Base-by-base conservation (phyloP, 2,113 vertebrate species). In the Cebidichthys violaceus region DNA sequence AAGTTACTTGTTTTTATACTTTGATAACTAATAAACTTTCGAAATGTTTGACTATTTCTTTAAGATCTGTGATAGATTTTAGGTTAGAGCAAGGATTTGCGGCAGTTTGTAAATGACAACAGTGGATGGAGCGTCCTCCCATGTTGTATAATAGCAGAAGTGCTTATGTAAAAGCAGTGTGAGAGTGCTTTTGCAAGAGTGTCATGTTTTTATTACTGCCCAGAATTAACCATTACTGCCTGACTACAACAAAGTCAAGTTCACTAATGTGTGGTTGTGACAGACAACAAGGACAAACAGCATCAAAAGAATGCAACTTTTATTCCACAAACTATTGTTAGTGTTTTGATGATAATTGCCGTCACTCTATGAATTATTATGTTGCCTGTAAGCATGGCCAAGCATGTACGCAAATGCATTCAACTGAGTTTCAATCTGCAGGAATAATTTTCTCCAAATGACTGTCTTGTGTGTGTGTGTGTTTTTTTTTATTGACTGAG, bases 371-470 rank as follows among this genome's bases (percentile, higher is more conserved):
- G 24, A 88, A 80, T 81, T 41, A 62, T 73, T 83, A 45, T 69
- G 79, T 77, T 31, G 55, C 68, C 85, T 83, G 83, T 45, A 72
- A 81, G 86, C 45, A 70, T 52, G 66, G 71, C 70, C 70, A 47
- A 67, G 69, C 62, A 52, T 70, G 69, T 54, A 22, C 67, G 64
- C 4, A 50, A 77, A 79, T 70, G 61, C 70, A 54, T 81, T 86
- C 33, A 47, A 29, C 33, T 60, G 55, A 35, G 59, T 71, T 77
- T 70, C 61, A 77, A 6, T 39, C 70, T 50, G 69, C 81, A 82
- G 65, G 81, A 77, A 86, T 72, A 4, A 86, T 89, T 91, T 82
- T 41, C 55, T 68, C 79, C 57, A 77, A 86, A 88, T 86, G 35
- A 87, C 67, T 81, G 47, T 66, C 24, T 9, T 15, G 11, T 29